phyloP scores from a whole-genome alignment of 2,888 invertebrate genomes.

The Erebia ligea region DNA sequence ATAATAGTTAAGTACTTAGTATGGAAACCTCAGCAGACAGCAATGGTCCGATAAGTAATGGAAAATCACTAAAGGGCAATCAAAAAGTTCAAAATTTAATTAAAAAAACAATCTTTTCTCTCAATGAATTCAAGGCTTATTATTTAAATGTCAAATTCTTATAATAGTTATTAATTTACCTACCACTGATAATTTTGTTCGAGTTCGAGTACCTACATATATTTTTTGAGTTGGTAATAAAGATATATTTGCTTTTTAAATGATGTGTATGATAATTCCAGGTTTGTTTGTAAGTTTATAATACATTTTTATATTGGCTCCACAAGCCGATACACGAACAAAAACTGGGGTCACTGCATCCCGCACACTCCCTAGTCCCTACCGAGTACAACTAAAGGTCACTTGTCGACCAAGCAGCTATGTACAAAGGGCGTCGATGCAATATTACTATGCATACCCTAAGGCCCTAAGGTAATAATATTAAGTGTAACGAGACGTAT shows the following conservation, averaged over 20 bases:
- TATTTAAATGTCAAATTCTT: constrained; percentile 13
- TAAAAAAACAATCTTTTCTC: constrained; percentile 5
- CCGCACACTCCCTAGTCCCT: constrained; percentile 42
- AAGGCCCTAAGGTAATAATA: neutral
- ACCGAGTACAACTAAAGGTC: constrained; percentile 62
- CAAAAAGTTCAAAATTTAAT: neutral
- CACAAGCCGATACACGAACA: constrained; percentile 24
- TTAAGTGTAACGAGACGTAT: constrained; percentile 11
- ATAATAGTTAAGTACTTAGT: neutral
- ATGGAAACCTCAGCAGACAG: neutral
- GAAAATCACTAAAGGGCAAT: neutral
- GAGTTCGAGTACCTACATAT: neutral
- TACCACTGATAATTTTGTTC: constrained; percentile 12
- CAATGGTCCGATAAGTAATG: neutral
- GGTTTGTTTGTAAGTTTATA: neutral
- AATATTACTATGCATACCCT: constrained; percentile 17
- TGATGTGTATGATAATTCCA: no score
- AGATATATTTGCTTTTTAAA: no score
- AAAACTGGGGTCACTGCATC: constrained; percentile 33
- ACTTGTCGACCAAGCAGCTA: constrained; percentile 58
- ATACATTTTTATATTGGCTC: neutral
- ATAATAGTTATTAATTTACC: neutral
- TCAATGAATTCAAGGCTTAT: constrained; percentile 3
- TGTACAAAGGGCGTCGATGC: constrained; percentile 63
- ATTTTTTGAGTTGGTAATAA: no score